Evolutionary conservation across 2,888 invertebrate genomes (phyloP).

Genomic region (Caradrina kadenii): DNA sequence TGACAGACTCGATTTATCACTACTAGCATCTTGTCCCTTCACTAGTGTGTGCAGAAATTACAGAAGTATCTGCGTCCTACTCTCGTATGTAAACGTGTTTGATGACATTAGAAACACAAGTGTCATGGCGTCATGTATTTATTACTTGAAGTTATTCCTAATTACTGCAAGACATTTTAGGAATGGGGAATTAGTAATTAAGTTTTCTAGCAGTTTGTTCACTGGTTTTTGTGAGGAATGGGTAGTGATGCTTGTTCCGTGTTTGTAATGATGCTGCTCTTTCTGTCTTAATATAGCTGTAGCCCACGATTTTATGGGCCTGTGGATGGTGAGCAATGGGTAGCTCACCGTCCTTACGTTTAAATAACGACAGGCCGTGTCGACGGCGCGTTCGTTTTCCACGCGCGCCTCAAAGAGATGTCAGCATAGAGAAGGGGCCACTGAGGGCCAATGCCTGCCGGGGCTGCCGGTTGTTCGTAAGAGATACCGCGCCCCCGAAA

Average conservation of each 20-base stretch:
- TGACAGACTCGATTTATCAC: conserved; percentile 56
- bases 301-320: no score
- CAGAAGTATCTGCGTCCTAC: conserved; percentile 68
- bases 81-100: conserved; percentile 70
- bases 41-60: conserved; percentile 63
- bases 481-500: no score
- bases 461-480: no score
- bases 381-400: no score
- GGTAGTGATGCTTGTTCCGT: conserved; percentile 33
- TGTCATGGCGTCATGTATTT: conserved; percentile 56
- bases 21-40: conserved; percentile 48
- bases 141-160: conserved; percentile 63
- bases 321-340: no score
- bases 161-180: conserved; percentile 52
- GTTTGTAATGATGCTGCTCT: conserved; percentile 19
- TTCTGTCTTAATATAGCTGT: conserved; percentile 18
- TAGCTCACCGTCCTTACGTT: no score
- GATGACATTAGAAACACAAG: conserved; percentile 58
- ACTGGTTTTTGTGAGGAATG: conserved; percentile 25
- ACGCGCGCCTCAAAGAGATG: no score
- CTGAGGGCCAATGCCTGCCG: no score
- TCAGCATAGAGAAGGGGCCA: no score
- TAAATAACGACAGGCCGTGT: no score
- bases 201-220: conserved; percentile 46
- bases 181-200: conserved; percentile 56